Percentiles rank a stretch among this genome's conserved stretches.
Conservation (phyloP, 2,113 vertebrate genomes). For the Azemiops feae region DNA sequence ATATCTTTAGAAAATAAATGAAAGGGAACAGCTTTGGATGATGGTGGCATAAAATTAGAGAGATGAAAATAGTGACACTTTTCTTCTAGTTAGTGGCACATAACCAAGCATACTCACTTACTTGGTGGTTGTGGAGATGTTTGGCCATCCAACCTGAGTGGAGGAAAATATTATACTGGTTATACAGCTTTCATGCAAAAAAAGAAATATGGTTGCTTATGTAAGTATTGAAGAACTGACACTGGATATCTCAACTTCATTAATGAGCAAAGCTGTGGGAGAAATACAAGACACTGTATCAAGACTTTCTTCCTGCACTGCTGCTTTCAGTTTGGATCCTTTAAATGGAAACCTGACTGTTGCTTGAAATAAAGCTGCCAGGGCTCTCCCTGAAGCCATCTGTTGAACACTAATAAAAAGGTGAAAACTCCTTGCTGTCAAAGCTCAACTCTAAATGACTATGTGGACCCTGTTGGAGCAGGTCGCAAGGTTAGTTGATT, state of each 20-base stretch:
- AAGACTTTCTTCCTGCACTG: neutral
- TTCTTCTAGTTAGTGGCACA: neutral
- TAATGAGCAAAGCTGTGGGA: neutral
- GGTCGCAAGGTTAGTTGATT: neutral
- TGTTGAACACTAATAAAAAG: neutral
- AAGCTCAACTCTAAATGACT: neutral
- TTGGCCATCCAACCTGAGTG: neutral
- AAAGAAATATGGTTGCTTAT: neutral
- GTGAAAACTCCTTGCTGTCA: neutral
- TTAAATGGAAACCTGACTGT: neutral
- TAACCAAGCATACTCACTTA: neutral
- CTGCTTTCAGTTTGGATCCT: neutral
- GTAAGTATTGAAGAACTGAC: neutral
- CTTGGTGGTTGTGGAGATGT: neutral
- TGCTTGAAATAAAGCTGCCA: neutral
- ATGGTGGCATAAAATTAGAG: neutral
- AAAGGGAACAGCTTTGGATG: neutral
- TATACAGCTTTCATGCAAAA: neutral
- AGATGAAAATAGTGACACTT: neutral
- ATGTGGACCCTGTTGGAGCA: neutral
- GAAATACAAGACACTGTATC: neutral
- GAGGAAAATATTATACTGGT: neutral
- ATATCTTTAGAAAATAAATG: slow-evolving; percentile 21
- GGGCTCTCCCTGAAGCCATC: neutral
- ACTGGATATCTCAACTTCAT: neutral